phyloP scores from a whole-genome alignment of 37 sponge, comb jelly and placozoan genomes.

The Amphimedon queenslandica region DNA sequence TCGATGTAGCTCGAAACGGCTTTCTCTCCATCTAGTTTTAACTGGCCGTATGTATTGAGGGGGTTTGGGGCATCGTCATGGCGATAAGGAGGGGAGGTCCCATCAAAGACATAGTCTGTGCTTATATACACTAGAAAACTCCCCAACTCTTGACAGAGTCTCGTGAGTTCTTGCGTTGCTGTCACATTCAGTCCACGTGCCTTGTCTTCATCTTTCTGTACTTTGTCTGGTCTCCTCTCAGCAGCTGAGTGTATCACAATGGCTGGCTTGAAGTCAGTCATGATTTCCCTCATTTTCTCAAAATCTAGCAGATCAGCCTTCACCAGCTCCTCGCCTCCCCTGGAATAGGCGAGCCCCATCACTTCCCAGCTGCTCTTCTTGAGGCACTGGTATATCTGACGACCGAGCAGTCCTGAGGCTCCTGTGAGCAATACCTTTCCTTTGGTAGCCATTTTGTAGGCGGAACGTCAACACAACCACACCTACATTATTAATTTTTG shows the following conservation, averaged over 20 bases:
- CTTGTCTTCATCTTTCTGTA: slow-evolving; percentile 42
- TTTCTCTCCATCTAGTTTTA: slow-evolving; percentile 50
- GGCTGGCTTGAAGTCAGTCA: slow-evolving; percentile 50
- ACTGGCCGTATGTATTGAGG: slow-evolving; percentile 72
- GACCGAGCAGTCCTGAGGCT: slow-evolving; percentile 86
- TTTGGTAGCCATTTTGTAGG: background rate
- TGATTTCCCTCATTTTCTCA: slow-evolving; percentile 28
- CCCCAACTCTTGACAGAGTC: slow-evolving; percentile 24
- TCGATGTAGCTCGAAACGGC: slow-evolving; percentile 14
- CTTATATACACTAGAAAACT: slow-evolving; percentile 68
- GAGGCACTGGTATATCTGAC: slow-evolving; percentile 44
- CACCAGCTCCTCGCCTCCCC: slow-evolving; percentile 35
- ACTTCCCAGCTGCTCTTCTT: slow-evolving; percentile 40
- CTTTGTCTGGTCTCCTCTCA: slow-evolving; percentile 85
- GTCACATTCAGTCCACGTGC: slow-evolving; percentile 57
- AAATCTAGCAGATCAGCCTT: slow-evolving; percentile 66
- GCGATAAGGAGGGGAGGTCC: slow-evolving; percentile 65
- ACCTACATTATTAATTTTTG: no score
- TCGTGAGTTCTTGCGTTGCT: slow-evolving; percentile 46
- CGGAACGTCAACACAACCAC: background rate
- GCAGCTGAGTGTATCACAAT: slow-evolving; percentile 85
- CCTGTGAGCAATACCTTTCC: slow-evolving; percentile 73
- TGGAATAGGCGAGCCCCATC: slow-evolving; percentile 70
- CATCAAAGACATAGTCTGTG: slow-evolving; percentile 90
- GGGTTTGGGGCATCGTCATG: slow-evolving; percentile 61